phyloP scores from a whole-genome alignment of 2,888 invertebrate genomes.

The Patella pellucida region DNA sequence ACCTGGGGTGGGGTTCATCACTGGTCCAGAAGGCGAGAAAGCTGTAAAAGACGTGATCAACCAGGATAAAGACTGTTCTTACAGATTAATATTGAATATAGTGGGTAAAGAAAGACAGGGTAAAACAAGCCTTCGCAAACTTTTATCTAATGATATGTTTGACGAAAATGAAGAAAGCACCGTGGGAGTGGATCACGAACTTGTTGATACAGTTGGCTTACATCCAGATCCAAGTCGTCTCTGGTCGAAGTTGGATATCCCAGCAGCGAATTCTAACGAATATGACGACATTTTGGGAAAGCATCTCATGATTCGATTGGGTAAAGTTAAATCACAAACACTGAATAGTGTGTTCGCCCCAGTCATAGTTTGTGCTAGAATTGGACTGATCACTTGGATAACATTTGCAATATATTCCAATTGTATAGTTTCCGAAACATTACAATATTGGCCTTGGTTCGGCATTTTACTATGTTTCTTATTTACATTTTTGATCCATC shows the following conservation, averaged over 20 bases:
- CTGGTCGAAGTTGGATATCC: slow-evolving; percentile 37
- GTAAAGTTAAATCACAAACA: slow-evolving; percentile 23
- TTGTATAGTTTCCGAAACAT: slow-evolving; percentile 15
- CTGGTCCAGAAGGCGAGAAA: slow-evolving; percentile 41
- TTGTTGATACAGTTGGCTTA: slow-evolving; percentile 41
- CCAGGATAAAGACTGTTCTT: slow-evolving; percentile 36
- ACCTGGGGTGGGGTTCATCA: slow-evolving; percentile 42
- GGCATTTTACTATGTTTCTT: slow-evolving; percentile 27
- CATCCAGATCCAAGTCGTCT: slow-evolving; percentile 15
- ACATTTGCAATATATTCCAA: slow-evolving; percentile 34
- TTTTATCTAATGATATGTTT: slow-evolving; percentile 42
- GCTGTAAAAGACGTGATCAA: slow-evolving; percentile 40
- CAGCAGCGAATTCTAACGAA: slow-evolving; percentile 37
- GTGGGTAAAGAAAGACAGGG: slow-evolving; percentile 45
- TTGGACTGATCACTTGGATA: slow-evolving; percentile 32
- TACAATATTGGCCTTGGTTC: slow-evolving; percentile 31
- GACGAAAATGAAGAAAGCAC: slow-evolving; percentile 41
- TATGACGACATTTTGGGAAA: slow-evolving; percentile 41
- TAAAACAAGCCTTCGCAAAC: slow-evolving; percentile 42
- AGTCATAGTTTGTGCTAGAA: slow-evolving; percentile 35
- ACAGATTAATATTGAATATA: slow-evolving; percentile 44
- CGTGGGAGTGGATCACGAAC: slow-evolving; percentile 45
- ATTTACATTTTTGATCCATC: slow-evolving; percentile 30
- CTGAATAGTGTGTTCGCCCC: slow-evolving; percentile 26
- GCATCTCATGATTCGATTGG: slow-evolving; percentile 34